A percentile compares a stretch with the other conserved stretches of the same genome.
These are phyloP conservation scores for Drosophila busckii DNA, from an alignment of 1,140 invertebrate genomes.

Conservation along the genomic window DNA sequence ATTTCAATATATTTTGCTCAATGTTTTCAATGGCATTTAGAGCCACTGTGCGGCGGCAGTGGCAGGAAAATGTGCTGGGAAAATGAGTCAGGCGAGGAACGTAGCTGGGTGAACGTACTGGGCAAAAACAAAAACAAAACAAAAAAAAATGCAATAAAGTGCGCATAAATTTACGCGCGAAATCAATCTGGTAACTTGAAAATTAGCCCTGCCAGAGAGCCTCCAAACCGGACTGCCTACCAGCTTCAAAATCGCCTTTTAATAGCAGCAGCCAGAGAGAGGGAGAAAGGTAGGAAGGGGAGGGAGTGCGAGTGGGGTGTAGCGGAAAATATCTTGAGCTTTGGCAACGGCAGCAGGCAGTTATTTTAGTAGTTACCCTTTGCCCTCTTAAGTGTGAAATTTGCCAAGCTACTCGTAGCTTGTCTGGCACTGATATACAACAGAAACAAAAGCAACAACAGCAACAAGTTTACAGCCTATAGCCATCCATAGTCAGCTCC, in stretches of 20 bases:
- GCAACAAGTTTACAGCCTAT: too few species aligned
- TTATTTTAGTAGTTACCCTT: constrained; percentile 57
- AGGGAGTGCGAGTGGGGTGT: background rate
- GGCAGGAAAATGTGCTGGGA: constrained; percentile 58
- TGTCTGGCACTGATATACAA: background rate
- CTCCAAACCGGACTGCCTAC: background rate
- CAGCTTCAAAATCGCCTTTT: constrained; percentile 54
- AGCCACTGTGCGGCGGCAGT: too few species aligned
- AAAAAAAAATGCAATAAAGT: constrained; percentile 64
- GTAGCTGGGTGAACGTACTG: constrained; percentile 30
- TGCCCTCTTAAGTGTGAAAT: constrained; percentile 68
- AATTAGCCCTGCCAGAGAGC: constrained; percentile 36
- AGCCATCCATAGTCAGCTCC: too few species aligned
- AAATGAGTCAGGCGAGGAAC: constrained; percentile 35
- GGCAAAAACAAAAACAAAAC: too few species aligned
- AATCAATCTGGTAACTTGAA: constrained; percentile 62
- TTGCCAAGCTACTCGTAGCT: constrained; percentile 25
- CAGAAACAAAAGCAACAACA: background rate
- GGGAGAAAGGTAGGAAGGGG: background rate
- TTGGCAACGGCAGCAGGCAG: constrained; percentile 17
- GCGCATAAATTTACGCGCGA: constrained; percentile 71
- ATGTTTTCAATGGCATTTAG: too few species aligned
- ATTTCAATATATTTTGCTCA: too few species aligned
- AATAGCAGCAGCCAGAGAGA: constrained; percentile 34
- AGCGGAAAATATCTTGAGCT: too few species aligned